These are phyloP conservation scores for Ichneumoninae sp. DNA, from an alignment of 2,888 invertebrate genomes.

Conservation along the genomic window DNA sequence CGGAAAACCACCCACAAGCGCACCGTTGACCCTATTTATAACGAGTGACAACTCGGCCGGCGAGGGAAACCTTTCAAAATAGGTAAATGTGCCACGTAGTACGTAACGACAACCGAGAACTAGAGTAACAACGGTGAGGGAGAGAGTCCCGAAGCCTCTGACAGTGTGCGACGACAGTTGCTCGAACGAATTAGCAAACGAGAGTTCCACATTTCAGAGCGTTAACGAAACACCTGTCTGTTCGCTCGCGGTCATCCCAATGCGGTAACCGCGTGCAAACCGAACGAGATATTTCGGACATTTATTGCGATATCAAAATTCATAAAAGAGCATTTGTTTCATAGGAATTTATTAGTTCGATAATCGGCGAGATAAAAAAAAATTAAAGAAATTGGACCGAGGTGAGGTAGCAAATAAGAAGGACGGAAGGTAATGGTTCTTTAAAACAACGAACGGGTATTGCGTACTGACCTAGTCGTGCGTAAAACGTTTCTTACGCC, in stretches of 20 bases:
- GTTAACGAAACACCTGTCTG: neutral
- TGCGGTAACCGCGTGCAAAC: neutral
- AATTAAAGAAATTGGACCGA: neutral
- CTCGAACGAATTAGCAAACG: conserved; percentile 5
- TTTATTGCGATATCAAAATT: neutral
- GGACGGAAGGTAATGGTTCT: neutral
- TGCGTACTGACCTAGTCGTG: neutral
- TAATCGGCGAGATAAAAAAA: neutral
- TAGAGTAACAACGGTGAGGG: conserved; percentile 1
- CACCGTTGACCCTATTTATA: conserved; percentile 63
- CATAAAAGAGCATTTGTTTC: neutral
- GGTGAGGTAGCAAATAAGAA: neutral
- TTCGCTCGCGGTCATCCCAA: neutral
- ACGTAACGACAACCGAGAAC: conserved; percentile 26
- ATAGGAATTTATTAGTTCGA: neutral
- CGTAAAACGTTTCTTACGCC: conserved; percentile 5
- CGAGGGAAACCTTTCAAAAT: conserved; percentile 62
- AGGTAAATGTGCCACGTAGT: conserved; percentile 62
- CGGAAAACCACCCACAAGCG: conserved; percentile 31
- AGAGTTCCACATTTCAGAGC: neutral
- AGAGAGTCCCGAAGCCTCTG: conserved; percentile 12
- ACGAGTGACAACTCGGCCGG: conserved; percentile 52
- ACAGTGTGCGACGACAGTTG: conserved; percentile 1
- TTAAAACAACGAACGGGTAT: neutral
- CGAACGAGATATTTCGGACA: neutral